Evolutionary conservation across 2,888 invertebrate genomes (phyloP).

Genomic region (Melinaea marsaeus): DNA sequence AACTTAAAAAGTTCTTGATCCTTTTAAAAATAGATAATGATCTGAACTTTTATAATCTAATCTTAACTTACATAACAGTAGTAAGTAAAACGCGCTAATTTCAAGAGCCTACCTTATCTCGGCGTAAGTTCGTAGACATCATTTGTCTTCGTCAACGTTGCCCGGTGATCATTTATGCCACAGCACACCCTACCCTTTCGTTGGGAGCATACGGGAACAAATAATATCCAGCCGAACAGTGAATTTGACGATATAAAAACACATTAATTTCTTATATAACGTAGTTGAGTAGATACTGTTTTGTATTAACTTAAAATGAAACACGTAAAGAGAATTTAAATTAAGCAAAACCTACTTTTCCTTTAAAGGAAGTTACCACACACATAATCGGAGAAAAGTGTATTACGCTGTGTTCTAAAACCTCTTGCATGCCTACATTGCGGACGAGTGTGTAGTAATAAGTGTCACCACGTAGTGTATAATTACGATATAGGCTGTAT

Average conservation of each 20-base stretch:
- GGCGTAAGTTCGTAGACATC: slow-evolving; percentile 73
- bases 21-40: not conserved
- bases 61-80: slow-evolving; percentile 21
- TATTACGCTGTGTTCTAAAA: slow-evolving; percentile 1
- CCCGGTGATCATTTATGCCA: slow-evolving; percentile 78
- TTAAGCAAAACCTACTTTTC: not conserved
- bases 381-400: not conserved
- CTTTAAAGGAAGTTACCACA: slow-evolving; percentile 6
- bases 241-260: not conserved
- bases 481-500: slow-evolving; percentile 4
- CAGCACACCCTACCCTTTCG: slow-evolving; percentile 77
- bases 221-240: slow-evolving; percentile 24
- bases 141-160: slow-evolving; percentile 78
- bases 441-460: slow-evolving; percentile 6
- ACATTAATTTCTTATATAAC: not conserved
- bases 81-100: slow-evolving; percentile 72
- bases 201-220: slow-evolving; percentile 41
- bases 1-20: not conserved
- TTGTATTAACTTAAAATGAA: not conserved
- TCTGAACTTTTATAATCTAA: slow-evolving; percentile 14
- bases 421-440: slow-evolving; percentile 5
- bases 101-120: slow-evolving; percentile 76
- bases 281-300: too few species aligned
- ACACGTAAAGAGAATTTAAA: not conserved
- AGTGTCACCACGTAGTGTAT: slow-evolving; percentile 4